A percentile compares a stretch with the other conserved stretches of the same genome.
phyloP scores from a whole-genome alignment of 2,888 invertebrate genomes.

The Palloptera scutellata region DNA sequence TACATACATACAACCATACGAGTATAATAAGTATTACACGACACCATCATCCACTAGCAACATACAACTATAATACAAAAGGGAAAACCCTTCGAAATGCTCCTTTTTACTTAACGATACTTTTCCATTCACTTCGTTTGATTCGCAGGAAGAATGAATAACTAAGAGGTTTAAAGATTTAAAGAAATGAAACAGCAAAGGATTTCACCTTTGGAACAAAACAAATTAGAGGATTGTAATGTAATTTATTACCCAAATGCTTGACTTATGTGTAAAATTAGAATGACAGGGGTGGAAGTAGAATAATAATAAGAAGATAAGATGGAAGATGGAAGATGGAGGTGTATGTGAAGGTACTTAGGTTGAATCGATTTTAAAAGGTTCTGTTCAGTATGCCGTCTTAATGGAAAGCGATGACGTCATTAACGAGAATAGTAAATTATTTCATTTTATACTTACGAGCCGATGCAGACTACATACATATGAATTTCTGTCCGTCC shows the following conservation, averaged over 20 bases:
- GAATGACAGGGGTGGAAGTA: slow-evolving; percentile 23
- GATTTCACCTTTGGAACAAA: slow-evolving; percentile 54
- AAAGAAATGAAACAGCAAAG: slow-evolving; percentile 41
- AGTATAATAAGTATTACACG: too few species aligned
- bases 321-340: background rate
- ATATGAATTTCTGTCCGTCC: too few species aligned
- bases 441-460: too few species aligned
- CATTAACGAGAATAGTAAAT: too few species aligned
- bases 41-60: too few species aligned
- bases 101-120: background rate
- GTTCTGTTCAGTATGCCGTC: too few species aligned
- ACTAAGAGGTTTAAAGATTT: slow-evolving; percentile 36
- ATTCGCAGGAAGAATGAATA: slow-evolving; percentile 31
- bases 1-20: too few species aligned
- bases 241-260: slow-evolving; percentile 57
- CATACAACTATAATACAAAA: too few species aligned
- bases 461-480: background rate
- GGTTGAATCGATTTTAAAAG: too few species aligned
- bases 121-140: slow-evolving; percentile 3
- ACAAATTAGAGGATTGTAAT: slow-evolving; percentile 60
- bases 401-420: too few species aligned
- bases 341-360: background rate
- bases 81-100: too few species aligned
- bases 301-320: slow-evolving; percentile 9
- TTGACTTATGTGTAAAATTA: slow-evolving; percentile 54